Conservation (phyloP, 92 coral and sea anemone species). For the Epizoanthus scotinus region DNA sequence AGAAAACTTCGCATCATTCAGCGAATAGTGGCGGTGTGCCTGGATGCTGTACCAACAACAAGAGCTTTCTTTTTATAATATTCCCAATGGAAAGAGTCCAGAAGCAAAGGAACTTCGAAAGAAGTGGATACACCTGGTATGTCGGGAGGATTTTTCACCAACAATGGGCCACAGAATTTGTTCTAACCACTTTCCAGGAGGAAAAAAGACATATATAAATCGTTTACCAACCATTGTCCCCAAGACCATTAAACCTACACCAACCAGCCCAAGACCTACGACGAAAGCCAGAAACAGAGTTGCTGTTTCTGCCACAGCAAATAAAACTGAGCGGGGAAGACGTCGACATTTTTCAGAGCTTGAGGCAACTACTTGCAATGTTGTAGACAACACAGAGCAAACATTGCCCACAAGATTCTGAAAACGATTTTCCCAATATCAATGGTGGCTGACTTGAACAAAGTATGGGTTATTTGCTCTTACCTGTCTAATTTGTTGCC, state of each 20-base stretch:
- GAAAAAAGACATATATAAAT: constrained; percentile 12
- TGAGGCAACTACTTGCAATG: constrained; percentile 1
- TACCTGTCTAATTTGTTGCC: constrained; percentile 53
- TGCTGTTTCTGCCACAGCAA: constrained; percentile 28
- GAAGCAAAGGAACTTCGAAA: constrained; percentile 14
- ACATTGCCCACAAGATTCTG: constrained; percentile 43
- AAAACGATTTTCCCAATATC: constrained; percentile 46
- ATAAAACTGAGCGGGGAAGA: background rate
- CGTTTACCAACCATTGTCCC: constrained; percentile 19
- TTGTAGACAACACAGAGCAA: too few species aligned
- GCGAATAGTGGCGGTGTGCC: constrained; percentile 28
- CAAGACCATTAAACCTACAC: constrained; percentile 16
- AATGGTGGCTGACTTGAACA: constrained; percentile 67
- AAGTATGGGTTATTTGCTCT: constrained; percentile 60
- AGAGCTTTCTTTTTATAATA: constrained; percentile 48
- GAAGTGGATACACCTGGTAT: constrained; percentile 16
- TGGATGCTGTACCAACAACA: constrained; percentile 48
- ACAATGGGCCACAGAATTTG: constrained; percentile 31
- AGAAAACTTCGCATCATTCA: too few species aligned
- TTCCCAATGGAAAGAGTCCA: constrained; percentile 43
- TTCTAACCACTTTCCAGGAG: constrained; percentile 17
- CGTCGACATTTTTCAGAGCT: constrained; percentile 44
- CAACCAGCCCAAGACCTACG: constrained; percentile 21
- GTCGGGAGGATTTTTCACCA: constrained; percentile 3
- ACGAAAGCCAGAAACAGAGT: constrained; percentile 14